A percentile compares a stretch with the other conserved stretches of the same genome.
Conservation (phyloP, 1,140 invertebrate species). For the Danaus melanippus region DNA sequence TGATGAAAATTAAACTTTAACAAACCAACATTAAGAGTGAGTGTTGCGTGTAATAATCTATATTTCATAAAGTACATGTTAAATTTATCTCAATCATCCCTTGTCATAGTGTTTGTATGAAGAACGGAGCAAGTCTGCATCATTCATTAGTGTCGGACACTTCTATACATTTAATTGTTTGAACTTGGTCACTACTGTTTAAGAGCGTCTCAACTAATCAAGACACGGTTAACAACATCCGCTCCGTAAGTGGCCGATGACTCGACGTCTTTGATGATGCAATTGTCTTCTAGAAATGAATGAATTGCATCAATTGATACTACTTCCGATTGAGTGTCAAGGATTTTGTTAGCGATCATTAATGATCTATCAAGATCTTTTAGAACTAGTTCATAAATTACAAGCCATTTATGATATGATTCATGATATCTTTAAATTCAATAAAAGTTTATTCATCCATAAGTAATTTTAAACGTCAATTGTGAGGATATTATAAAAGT, state of each 20-base stretch:
- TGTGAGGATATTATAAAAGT: too few relatives aligned
- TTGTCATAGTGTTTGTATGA: constrained; percentile 67
- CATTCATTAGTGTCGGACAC: constrained; percentile 71
- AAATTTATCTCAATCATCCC: constrained; percentile 66
- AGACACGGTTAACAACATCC: constrained; percentile 67
- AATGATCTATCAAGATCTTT: constrained; percentile 1
- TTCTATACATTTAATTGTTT: constrained; percentile 71
- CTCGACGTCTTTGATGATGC: constrained; percentile 57
- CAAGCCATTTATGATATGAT: too few relatives aligned
- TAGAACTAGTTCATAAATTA: too few relatives aligned
- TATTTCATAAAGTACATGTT: too few relatives aligned
- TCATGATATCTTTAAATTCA: too few relatives aligned
- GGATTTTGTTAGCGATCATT: constrained; percentile 31
- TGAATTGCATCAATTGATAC: constrained; percentile 50
- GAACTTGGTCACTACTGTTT: constrained; percentile 65
- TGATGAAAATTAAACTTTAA: too few relatives aligned
- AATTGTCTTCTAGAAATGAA: constrained; percentile 50
- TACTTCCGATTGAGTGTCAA: constrained; percentile 68
- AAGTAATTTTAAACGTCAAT: too few relatives aligned
- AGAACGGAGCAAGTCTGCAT: constrained; percentile 64
- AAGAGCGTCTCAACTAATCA: constrained; percentile 67
- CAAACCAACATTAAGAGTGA: too few relatives aligned
- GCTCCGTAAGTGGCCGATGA: constrained; percentile 62
- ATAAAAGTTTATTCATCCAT: too few relatives aligned
- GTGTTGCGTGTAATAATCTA: too few relatives aligned